phyloP scores from a whole-genome alignment of 2,113 vertebrate genomes.

The Lampris megalopsis region DNA sequence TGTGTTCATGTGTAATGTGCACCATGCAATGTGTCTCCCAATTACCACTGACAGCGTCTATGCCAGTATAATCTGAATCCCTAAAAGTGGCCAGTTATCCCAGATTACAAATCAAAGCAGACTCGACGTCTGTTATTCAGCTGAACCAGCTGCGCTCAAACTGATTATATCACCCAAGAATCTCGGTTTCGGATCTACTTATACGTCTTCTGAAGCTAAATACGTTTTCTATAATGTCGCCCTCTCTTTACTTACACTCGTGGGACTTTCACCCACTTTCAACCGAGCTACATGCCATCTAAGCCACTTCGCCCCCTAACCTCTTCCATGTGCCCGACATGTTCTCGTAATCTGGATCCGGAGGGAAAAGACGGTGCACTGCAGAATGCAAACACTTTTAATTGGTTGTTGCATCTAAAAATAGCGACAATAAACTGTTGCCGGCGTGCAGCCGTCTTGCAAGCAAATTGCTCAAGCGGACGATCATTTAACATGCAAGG shows the following conservation, averaged over 20 bases:
- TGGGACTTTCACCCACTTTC: slow-evolving; percentile 18
- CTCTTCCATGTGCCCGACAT: not conserved
- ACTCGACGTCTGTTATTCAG: slow-evolving; percentile 52
- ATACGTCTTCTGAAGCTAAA: slow-evolving; percentile 38
- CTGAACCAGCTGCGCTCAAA: slow-evolving; percentile 38
- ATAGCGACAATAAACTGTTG: too few species aligned
- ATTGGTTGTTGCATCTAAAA: not conserved
- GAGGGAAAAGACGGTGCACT: not conserved
- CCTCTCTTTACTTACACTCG: slow-evolving; percentile 40
- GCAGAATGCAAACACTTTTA: not conserved
- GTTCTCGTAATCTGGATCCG: not conserved
- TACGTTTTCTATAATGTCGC: slow-evolving; percentile 49
- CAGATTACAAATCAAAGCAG: slow-evolving; percentile 67
- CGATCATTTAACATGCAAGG: too few species aligned
- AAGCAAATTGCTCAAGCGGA: too few species aligned
- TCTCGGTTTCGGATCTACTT: slow-evolving; percentile 24
- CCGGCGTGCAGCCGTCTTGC: too few species aligned
- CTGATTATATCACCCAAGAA: slow-evolving; percentile 27
- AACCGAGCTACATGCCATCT: not conserved
- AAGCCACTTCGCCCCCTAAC: not conserved
- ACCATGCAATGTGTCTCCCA: slow-evolving; percentile 7
- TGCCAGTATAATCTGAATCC: slow-evolving; percentile 61
- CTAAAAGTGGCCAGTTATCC: slow-evolving; percentile 72
- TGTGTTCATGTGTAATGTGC: slow-evolving; percentile 7
- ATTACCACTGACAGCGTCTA: slow-evolving; percentile 41